phyloP scores from a whole-genome alignment of 2,113 vertebrate genomes.

The Garra rufa region DNA sequence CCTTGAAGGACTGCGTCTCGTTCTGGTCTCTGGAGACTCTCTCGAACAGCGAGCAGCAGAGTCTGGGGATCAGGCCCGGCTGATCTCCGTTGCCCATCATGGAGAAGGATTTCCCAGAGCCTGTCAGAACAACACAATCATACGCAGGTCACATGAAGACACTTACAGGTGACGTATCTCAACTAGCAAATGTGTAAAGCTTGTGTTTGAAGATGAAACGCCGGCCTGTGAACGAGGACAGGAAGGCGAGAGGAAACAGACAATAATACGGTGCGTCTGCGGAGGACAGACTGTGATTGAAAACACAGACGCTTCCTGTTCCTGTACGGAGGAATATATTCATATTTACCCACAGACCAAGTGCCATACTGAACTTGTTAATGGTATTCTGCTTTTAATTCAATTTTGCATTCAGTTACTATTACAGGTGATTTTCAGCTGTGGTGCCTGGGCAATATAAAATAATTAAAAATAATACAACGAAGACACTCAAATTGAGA shows the following conservation, averaged over 20 bases:
- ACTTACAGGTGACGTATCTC: neutral
- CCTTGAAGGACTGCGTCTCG: constrained; percentile 91
- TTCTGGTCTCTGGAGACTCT: constrained; percentile 87
- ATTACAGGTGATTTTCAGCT: neutral
- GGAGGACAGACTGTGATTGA: constrained; percentile 57
- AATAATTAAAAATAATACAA: neutral
- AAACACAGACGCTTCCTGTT: constrained; percentile 65
- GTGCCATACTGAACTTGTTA: neutral
- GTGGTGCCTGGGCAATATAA: neutral
- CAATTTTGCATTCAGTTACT: too few relatives aligned
- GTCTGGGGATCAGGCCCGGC: constrained; percentile 94
- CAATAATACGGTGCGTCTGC: constrained; percentile 46
- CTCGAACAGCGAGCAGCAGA: constrained; percentile 96
- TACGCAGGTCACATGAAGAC: too few relatives aligned
- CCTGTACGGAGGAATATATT: neutral
- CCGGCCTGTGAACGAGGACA: constrained; percentile 12
- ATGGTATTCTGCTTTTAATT: neutral
- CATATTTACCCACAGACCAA: neutral
- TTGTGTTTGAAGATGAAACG: constrained; percentile 4
- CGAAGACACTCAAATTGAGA: too few relatives aligned
- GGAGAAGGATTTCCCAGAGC: constrained; percentile 98
- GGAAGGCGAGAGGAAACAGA: constrained; percentile 55
- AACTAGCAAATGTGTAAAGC: neutral
- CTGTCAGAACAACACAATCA: constrained; percentile 70
- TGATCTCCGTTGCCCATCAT: constrained; percentile 98